Evolutionary conservation across 2,888 invertebrate genomes (phyloP).

Genomic region (Drosophila ustulata): DNA sequence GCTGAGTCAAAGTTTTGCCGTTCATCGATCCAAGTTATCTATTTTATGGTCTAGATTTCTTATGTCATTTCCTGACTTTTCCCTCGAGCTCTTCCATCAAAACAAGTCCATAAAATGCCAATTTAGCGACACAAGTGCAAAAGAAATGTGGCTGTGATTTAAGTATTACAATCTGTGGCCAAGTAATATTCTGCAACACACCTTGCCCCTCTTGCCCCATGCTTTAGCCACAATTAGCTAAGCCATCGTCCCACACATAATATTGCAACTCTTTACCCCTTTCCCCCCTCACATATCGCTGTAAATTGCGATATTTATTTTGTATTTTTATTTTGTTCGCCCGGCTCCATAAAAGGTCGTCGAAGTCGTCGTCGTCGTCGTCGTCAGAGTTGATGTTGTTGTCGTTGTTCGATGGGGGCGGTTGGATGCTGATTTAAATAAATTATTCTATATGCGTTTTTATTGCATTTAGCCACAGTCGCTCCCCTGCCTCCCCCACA

Average conservation of each 20-base stretch:
- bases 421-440: conserved; percentile 75
- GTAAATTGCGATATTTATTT: conserved; percentile 50
- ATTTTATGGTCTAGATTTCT: not conserved
- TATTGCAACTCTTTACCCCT: not conserved
- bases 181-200: conserved; percentile 8
- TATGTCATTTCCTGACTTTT: not conserved
- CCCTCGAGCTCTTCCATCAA: conserved; percentile 12
- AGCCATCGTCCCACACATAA: conserved; percentile 53
- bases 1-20: not conserved
- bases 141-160: conserved; percentile 15
- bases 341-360: conserved; percentile 76
- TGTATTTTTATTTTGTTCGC: conserved; percentile 46
- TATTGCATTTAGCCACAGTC: conserved; percentile 48
- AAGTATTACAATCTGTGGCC: conserved; percentile 6
- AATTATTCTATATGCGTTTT: conserved; percentile 78
- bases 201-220: conserved; percentile 1
- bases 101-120: conserved; percentile 70
- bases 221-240: conserved; percentile 52
- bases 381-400: conserved; percentile 32
- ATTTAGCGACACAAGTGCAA: conserved; percentile 44
- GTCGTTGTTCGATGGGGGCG: conserved; percentile 61
- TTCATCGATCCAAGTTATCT: not conserved
- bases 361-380: conserved; percentile 37
- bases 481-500: not conserved
- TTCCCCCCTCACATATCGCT: conserved; percentile 27